Conservation (phyloP, 1,140 invertebrate genomes). For the Drosophila saltans region DNA sequence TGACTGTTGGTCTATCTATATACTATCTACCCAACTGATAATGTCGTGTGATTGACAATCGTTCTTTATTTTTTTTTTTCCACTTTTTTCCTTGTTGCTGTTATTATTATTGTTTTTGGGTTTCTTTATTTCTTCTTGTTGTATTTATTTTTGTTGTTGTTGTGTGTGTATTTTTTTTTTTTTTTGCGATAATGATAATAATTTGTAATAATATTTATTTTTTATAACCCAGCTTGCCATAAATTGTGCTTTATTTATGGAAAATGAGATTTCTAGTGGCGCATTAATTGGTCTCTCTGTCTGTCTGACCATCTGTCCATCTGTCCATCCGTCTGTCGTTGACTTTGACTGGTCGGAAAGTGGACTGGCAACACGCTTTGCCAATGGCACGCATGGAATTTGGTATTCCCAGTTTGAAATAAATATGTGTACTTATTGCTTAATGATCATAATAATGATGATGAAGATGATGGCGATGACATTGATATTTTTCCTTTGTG, state of each 20-base stretch:
- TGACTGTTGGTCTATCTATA: background rate
- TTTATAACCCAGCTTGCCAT: conserved; percentile 50
- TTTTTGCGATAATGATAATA: conserved; percentile 66
- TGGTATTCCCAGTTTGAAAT: conserved; percentile 13
- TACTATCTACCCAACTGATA: conserved; percentile 34
- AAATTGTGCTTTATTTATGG: conserved; percentile 71
- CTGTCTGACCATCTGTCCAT: background rate
- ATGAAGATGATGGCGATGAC: conserved; percentile 49
- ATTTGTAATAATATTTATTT: conserved; percentile 60
- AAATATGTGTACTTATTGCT: conserved; percentile 47
- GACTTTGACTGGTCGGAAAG: background rate
- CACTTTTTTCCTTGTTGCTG: background rate
- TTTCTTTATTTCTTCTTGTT: conserved; percentile 35
- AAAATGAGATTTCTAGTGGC: conserved; percentile 72
- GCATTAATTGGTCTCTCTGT: conserved; percentile 53
- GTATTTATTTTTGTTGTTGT: conserved; percentile 29
- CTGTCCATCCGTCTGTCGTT: conserved; percentile 8
- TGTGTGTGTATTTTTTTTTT: background rate
- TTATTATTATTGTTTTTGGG: background rate
- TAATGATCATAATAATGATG: conserved; percentile 5
- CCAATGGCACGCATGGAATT: conserved; percentile 63
- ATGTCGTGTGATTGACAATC: conserved; percentile 72
- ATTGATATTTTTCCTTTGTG: conserved; percentile 53
- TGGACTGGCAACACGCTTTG: conserved; percentile 32
- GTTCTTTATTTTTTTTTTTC: conserved; percentile 27